Base-by-base conservation (phyloP, 37 sponge, comb jelly and placozoan species). In the Aphrocallistes beatrix region DNA sequence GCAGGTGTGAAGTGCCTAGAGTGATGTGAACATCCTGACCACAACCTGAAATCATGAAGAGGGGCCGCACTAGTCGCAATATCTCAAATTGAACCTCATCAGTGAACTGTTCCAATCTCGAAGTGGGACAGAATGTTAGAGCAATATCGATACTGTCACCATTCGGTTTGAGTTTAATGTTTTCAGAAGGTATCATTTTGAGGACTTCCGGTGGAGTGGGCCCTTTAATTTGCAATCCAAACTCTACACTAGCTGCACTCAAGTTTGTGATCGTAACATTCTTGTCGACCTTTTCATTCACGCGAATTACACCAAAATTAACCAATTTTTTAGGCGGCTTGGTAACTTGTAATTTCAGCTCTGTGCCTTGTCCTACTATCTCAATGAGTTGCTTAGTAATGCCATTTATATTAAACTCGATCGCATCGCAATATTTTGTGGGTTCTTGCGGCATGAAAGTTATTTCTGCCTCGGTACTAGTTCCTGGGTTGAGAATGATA, bases 331-430 rank as follows among this genome's bases (percentile, higher is more conserved):
- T 92, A 8, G 87, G 81, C 9, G 95, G 92, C 28, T 93, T 87
- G 28, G 84, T 92, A 10, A 93, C 91, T 81, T 93, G 92, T 50
- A 94, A 92, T 89, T 90, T 95, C 89, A 95, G 88, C 34, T 85
- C 91, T 25, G 90, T 88, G 38, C 98, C 95, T 51, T 95, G 88
- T 75, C 98, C 98, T 8, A 36, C 47, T n/a, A 94, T 84, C 8
- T 51, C 38, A 38, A 97, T 86, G 0, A 86, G 81, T 37, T 87
- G 88, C 28, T 38, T 86, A 39, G 87, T 88, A 34, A 92, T 82
- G 0, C 95, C 94, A 60, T 97, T 97, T 23, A 97, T 81, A 82
- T 93, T 92, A 87, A 97, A 97, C 83, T 37, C 49, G 9, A 97
- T 85, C 9, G 39, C 82, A 38, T 97, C 95, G 0, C 36, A 51